These are phyloP conservation scores for Pedetes capensis DNA, from an alignment of 2,113 vertebrate genomes.

Conservation along the genomic window DNA sequence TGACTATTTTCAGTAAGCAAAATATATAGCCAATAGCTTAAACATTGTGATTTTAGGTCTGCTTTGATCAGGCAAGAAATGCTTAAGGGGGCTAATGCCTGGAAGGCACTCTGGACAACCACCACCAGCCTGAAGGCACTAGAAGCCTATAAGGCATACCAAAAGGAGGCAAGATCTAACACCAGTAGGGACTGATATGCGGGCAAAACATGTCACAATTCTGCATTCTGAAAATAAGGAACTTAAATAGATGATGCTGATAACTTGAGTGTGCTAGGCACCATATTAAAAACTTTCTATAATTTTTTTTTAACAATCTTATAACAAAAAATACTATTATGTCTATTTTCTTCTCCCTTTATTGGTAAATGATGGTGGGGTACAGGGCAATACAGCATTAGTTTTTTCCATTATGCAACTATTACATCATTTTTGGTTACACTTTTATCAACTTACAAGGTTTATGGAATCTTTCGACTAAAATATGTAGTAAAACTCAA, in stretches of 20 bases:
- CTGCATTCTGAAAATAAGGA: conserved; percentile 20
- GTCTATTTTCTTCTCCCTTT: no score
- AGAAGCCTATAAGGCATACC: background rate
- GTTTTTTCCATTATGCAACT: no score
- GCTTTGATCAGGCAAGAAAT: background rate
- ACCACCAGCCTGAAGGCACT: background rate
- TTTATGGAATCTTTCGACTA: no score
- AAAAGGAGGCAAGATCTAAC: background rate
- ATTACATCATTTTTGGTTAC: no score
- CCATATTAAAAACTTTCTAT: conserved; percentile 28
- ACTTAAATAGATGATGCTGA: background rate
- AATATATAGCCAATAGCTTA: conserved; percentile 5
- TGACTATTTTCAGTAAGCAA: background rate
- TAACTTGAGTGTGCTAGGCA: background rate
- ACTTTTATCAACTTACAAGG: no score
- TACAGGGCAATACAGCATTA: no score
- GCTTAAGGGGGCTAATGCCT: background rate
- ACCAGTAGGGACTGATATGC: background rate
- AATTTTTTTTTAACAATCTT: no score
- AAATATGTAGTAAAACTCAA: no score
- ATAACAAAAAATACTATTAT: conserved; percentile 28
- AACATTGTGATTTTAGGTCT: background rate
- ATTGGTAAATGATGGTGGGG: no score
- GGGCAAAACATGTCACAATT: conserved; percentile 36
- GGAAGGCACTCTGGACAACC: background rate